These are phyloP conservation scores for Syngnathus typhle DNA, from an alignment of 2,113 vertebrate species.

Conservation along the genomic window DNA sequence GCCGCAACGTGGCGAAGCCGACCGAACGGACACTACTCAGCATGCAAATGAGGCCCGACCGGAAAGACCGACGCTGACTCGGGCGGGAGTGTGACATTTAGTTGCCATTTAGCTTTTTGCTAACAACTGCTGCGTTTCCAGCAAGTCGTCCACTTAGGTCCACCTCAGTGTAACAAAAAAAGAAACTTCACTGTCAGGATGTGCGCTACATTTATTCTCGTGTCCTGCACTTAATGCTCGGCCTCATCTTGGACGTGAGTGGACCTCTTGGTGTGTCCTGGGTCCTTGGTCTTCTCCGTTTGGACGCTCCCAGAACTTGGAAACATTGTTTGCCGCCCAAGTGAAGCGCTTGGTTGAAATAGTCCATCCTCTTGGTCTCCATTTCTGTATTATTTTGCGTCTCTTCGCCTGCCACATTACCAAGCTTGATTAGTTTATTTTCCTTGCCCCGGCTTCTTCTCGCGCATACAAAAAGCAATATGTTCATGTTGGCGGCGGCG, in stretches of 20 bases:
- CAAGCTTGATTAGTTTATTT: conserved; percentile 38
- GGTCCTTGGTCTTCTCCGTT: no score
- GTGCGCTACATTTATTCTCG: background rate
- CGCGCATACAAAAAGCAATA: conserved; percentile 20
- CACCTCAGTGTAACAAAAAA: background rate
- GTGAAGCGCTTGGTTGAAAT: conserved; percentile 8
- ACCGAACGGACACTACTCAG: conserved; percentile 48
- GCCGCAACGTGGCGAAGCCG: conserved; percentile 44
- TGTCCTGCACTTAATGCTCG: background rate
- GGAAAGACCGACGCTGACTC: conserved; percentile 62
- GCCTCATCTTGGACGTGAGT: background rate
- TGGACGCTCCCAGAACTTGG: background rate
- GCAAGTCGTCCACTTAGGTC: background rate
- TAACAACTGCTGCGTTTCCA: background rate
- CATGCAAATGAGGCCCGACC: conserved; percentile 65
- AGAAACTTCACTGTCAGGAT: background rate
- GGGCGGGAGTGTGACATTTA: conserved; percentile 72
- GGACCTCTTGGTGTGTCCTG: no score
- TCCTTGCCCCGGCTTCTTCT: conserved; percentile 14
- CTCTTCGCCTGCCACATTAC: conserved; percentile 36
- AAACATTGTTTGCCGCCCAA: background rate
- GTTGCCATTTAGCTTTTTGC: conserved; percentile 59
- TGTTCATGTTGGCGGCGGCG: conserved; percentile 26
- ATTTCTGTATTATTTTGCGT: conserved; percentile 29
- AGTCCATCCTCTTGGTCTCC: conserved; percentile 23